Base-by-base conservation (phyloP, 2,888 invertebrate species). In the Platypus cylindrus region DNA sequence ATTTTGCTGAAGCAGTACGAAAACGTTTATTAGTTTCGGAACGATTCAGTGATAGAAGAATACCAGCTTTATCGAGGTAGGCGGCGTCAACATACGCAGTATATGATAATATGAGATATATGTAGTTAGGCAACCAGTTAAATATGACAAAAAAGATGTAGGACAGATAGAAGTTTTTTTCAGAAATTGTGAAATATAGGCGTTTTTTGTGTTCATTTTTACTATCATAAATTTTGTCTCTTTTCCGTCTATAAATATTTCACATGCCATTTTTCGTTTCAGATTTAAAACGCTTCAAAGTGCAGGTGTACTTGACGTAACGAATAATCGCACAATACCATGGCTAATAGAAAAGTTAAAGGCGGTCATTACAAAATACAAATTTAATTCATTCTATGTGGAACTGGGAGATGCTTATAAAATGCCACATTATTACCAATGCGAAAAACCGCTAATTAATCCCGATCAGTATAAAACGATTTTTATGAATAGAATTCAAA, bases 281-380 rank as follows among this genome's bases (percentile, higher is more conserved):
- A 69, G 81, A 45, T 89, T 87, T 59, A 81, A 85, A 54, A 79
- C 81, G 4, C 65, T 79, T 32, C 71, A 75, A 26, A 86, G 86
- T 50, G 84, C 86, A 8, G 83, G 82, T 0, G 79, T 90, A 2
- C 56, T 95, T 36, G 93, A 95, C 55, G 73, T 90, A 3, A 90
- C 90, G 0, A 85, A 87, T 46, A 78, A 81, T 48, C 70, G 73
- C 27, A 81, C 89, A 0, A 65, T 81, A 0, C 75, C 80, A 0
- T 93, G 93, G 93, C 41, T 56, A n/a, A 60, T 77, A 25, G 69
- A 70, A 11, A 81, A 84, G 53, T 63, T 94, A 3, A 73, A 78
- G 48, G 64, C 66, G 0, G 66, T 91, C 0, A 71, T 76, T 36
- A 70, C 73, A 8, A 73, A 75, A 33, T 84, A 84, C 48, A 73